Evolutionary conservation across 2,888 invertebrate genomes (phyloP).

Genomic region (Yponomeuta sedellus): DNA sequence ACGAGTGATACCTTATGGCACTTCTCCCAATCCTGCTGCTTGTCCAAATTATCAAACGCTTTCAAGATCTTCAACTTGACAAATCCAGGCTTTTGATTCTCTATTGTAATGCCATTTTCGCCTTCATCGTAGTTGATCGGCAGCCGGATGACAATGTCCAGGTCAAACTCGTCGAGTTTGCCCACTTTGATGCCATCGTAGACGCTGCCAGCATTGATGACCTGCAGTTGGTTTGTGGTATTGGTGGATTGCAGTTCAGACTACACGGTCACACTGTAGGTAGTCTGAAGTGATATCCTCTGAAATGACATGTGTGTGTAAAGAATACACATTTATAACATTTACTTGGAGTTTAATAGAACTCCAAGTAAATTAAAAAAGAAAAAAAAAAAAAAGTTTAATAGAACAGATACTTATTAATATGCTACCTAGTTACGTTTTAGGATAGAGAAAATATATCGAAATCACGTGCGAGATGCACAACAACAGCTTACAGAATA

Average conservation of each 20-base stretch:
- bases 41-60: slow-evolving; percentile 52
- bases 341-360: no score
- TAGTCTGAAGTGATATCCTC: background rate
- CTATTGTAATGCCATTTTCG: slow-evolving; percentile 50
- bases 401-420: no score
- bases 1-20: background rate
- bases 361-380: no score
- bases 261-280: background rate
- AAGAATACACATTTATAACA: background rate
- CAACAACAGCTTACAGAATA: no score
- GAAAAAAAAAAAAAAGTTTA: no score
- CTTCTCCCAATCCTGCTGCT: slow-evolving; percentile 35
- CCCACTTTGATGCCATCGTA: slow-evolving; percentile 78
- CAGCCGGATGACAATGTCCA: slow-evolving; percentile 74
- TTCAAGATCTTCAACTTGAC: slow-evolving; percentile 54
- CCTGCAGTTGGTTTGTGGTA: background rate
- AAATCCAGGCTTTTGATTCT: slow-evolving; percentile 62
- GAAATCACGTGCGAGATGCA: no score
- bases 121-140: slow-evolving; percentile 60
- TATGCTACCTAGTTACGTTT: no score
- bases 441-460: no score
- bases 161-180: slow-evolving; percentile 77
- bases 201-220: slow-evolving; percentile 69
- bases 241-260: background rate
- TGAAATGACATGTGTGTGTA: background rate